Evolutionary conservation across 2,888 invertebrate species (phyloP).

Genomic region (Drosophila mercatorum): DNA sequence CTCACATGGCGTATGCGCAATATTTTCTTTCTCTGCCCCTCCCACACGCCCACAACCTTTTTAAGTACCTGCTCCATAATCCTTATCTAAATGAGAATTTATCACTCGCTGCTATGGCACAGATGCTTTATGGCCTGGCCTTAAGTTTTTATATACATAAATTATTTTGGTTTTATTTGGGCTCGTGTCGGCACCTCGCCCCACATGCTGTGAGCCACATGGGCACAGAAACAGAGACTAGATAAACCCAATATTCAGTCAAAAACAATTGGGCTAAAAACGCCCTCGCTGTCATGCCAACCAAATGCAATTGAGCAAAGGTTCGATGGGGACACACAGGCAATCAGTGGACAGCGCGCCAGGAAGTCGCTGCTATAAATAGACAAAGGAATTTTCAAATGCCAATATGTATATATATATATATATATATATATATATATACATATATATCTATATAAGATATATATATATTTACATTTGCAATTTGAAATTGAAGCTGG

Average conservation of each 20-base stretch:
- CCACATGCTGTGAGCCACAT: neutral
- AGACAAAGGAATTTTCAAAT: neutral
- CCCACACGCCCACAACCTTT: neutral
- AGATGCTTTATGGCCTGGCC: neutral
- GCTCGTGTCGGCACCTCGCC: neutral
- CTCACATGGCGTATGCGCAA: slow-evolving; percentile 53
- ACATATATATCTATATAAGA: neutral
- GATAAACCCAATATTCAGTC: slow-evolving; percentile 1
- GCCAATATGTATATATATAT: neutral
- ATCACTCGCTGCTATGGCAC: neutral
- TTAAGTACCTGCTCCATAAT: neutral
- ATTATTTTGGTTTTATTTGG: neutral
- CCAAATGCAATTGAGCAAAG: neutral
- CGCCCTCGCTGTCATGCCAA: neutral
- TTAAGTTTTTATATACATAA: neutral
- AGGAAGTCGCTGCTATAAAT: neutral
- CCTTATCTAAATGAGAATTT: slow-evolving; percentile 2
- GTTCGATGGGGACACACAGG: neutral
- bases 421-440: neutral
- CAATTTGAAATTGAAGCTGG: neutral
- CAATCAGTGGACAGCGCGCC: neutral
- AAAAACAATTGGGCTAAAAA: neutral
- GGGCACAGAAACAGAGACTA: neutral
- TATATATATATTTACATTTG: neutral
- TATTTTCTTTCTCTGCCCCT: slow-evolving; percentile 1